Base-by-base conservation (phyloP, 2,797 vertebrate species). In the Miichthys miiuy region DNA sequence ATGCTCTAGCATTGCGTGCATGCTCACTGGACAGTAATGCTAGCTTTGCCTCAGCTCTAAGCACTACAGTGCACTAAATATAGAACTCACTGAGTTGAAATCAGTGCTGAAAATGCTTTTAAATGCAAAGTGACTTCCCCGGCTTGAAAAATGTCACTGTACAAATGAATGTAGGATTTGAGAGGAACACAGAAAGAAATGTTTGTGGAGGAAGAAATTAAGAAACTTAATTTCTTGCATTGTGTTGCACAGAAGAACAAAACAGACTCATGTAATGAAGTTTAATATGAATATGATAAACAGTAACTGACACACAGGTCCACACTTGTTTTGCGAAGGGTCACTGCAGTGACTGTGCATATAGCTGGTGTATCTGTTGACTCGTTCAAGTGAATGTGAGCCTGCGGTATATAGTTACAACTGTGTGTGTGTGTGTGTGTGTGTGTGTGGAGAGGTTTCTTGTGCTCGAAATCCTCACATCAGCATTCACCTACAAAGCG, bases 401-500 rank as follows among this genome's bases (percentile, higher is more conserved):
- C 30, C 44, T 73, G 7, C 42, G 72, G n/a, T 52, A 4, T 77
- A 30, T 74, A 47, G 20, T 65, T 72, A 34, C 23, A 55, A 21
- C 3, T 58, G 3, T 55, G 34, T 30, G 30, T 30, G 27, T 30
- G 27, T 27, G 27, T 25, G 25, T 25, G 25, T 25, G 25, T 25
- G 60, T 62, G 64, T 17, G 21, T 48, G 65, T 16, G n/a, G 8
- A 14, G 8, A 13, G 21, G 25, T 50, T 54, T 58, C 63, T 81
- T 63, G 48, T 69, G 48, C 68, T 75, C 13, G 2, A 75, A 88
- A 82, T 80, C 58, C 61, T 85, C 80, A 79, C 85, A 87, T 92
- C 91, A 92, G 90, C 88, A 87, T 82, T 89, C 88, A 79, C 77
- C 77, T 79, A 72, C 52, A 80, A 92, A 92, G 57, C 46, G 85